Base-by-base conservation (phyloP, 2,797 vertebrate species). In the Eospalax fontanierii region DNA sequence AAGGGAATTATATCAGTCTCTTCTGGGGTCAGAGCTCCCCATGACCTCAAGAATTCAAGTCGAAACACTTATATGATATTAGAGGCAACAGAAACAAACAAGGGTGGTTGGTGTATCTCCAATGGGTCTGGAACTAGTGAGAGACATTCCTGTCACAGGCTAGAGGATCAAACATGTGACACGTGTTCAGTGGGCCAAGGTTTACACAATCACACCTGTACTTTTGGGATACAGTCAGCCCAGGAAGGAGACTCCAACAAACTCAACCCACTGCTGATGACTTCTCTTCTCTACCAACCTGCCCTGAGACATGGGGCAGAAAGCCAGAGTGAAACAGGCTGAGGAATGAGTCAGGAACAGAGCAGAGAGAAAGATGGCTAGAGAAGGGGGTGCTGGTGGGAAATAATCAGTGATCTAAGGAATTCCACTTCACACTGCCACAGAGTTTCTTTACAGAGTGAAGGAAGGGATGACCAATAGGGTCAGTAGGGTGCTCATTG, bases 51-150 rank as follows among this genome's bases (percentile, higher is more conserved):
- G 26, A 50, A 57, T 16, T 33, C 1, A 19, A 10, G 1, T 11
- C 22, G 22, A 50, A 76, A 54, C 1, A 5, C 10, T 19, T 8
- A 30, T 28, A 19, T 50, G 26, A 2, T 59, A 6, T 2, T 10
- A 22, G 54, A 59, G 18, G 24, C 1, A 22, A 26, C 21, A 14
- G 38, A 80, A 71, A 26, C 40, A 71, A 59, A 5, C 24, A 61
- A 43, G 15, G 14, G 1, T 6, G 1, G 33, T 7, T 6, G 1
- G 33, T 7, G 10, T n/a, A 15, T 40, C 19, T 5, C 38, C 3
- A 38, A 11, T 26, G 38, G 40, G 14, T 40, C 15, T 7, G 50
- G 21, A 46, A 5, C 76, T 35, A 30, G 26, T 12, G 16, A 4
- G 50, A 68, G 7, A 30, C 1, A 0, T 38, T 28, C 12, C 65